Conservation (phyloP, 2,888 invertebrate genomes). For the Aporophyla nigra region DNA sequence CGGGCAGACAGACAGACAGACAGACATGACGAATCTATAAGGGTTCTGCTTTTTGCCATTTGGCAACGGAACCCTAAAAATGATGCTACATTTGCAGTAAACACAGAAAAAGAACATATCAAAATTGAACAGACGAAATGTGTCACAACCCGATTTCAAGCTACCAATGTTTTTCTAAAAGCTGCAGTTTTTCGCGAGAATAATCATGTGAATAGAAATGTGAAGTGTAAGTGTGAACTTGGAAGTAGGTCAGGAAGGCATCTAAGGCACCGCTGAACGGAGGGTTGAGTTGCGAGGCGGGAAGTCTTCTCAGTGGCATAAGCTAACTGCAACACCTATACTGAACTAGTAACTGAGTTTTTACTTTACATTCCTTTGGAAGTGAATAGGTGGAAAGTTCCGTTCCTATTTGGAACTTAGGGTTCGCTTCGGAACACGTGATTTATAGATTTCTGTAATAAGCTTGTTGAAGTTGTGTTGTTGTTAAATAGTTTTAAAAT, state of each 20-base stretch:
- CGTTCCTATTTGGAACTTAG: constrained; percentile 43
- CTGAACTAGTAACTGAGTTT: constrained; percentile 55
- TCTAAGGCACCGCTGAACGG: constrained; percentile 65
- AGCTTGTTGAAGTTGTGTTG: constrained; percentile 10
- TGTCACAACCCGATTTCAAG: constrained; percentile 48
- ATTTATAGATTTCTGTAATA: constrained; percentile 52
- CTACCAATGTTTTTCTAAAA: constrained; percentile 53
- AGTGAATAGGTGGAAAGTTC: constrained; percentile 45
- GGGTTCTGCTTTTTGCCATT: too few relatives aligned
- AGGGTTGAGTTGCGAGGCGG: constrained; percentile 66
- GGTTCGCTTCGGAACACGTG: constrained; percentile 23
- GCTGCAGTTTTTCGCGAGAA: constrained; percentile 55
- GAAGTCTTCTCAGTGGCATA: constrained; percentile 52
- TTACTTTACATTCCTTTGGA: constrained; percentile 51
- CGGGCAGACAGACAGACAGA: too few relatives aligned
- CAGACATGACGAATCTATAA: too few relatives aligned
- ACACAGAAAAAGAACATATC: constrained; percentile 10
- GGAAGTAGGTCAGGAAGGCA: constrained; percentile 80
- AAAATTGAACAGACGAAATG: constrained; percentile 21
- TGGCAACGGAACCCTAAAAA: too few relatives aligned
- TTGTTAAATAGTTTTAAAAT: constrained; percentile 27
- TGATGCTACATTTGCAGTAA: not conserved
- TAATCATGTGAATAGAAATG: constrained; percentile 69
- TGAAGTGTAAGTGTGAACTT: constrained; percentile 75
- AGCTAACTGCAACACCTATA: constrained; percentile 61